phyloP scores from a whole-genome alignment of 2,113 vertebrate species.

The Siniperca chuatsi region DNA sequence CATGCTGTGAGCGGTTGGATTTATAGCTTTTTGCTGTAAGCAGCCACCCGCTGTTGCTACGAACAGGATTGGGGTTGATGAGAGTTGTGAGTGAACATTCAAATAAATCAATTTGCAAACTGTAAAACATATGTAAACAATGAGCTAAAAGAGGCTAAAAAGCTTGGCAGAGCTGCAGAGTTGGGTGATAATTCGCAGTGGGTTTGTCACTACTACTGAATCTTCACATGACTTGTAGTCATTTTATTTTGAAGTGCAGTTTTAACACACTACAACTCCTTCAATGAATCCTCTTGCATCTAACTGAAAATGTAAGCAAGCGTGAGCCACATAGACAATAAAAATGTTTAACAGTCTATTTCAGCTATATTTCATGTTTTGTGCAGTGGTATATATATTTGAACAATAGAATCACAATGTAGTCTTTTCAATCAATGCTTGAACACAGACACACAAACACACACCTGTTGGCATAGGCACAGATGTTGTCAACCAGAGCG shows the following conservation, averaged over 20 bases:
- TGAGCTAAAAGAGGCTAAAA: background rate
- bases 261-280: background rate
- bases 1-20: background rate
- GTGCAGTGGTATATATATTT: too few relatives aligned
- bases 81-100: background rate
- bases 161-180: too few relatives aligned
- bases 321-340: background rate
- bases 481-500: slow-evolving; percentile 95
- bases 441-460: slow-evolving; percentile 57
- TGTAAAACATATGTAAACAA: background rate
- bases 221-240: too few relatives aligned
- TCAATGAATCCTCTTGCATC: background rate
- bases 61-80: background rate
- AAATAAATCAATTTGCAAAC: background rate
- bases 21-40: background rate
- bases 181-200: too few relatives aligned
- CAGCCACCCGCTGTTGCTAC: background rate
- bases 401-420: background rate
- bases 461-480: slow-evolving; percentile 94
- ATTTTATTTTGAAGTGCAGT: too few relatives aligned
- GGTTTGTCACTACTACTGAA: too few relatives aligned
- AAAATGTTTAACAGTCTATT: too few relatives aligned
- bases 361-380: background rate
- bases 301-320: background rate
- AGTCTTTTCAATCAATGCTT: background rate